phyloP scores from a whole-genome alignment of 35 echinoderm and acorn worm genomes.

The Apostichopus californicus region DNA sequence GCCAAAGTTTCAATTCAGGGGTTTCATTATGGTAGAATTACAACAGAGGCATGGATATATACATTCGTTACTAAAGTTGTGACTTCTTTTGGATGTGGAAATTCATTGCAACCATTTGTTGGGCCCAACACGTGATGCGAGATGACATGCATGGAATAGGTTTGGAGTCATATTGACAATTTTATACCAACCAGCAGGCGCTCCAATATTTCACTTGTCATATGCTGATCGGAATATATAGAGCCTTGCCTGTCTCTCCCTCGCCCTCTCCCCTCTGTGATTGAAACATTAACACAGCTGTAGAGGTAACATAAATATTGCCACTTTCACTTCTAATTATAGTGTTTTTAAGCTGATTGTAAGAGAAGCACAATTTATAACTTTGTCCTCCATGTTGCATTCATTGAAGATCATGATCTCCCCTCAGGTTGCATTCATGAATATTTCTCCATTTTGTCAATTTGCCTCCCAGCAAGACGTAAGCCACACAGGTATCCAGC shows the following conservation, averaged over 20 bases:
- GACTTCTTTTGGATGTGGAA: too few species aligned
- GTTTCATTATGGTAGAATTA: too few species aligned
- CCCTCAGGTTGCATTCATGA: slow-evolving; percentile 27
- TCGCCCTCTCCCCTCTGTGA: slow-evolving; percentile 1
- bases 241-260: not conserved
- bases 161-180: not conserved
- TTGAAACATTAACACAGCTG: slow-evolving; percentile 62
- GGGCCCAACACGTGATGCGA: not conserved
- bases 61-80: too few species aligned
- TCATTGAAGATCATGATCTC: slow-evolving; percentile 45
- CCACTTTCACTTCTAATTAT: slow-evolving; percentile 42
- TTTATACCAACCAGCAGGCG: not conserved
- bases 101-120: too few species aligned
- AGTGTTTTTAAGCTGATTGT: slow-evolving; percentile 38
- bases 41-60: too few species aligned
- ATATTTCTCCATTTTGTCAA: slow-evolving; percentile 55
- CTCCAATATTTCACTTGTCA: slow-evolving; percentile 1
- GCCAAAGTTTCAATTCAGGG: too few species aligned
- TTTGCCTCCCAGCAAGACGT: slow-evolving; percentile 37
- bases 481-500: slow-evolving; percentile 54
- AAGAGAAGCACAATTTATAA: slow-evolving; percentile 54
- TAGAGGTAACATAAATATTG: slow-evolving; percentile 29
- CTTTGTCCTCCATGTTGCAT: slow-evolving; percentile 26
- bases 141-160: not conserved
- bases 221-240: not conserved